Base-by-base conservation (phyloP, 2,797 vertebrate species). In the Hapalemur alaotrensis region DNA sequence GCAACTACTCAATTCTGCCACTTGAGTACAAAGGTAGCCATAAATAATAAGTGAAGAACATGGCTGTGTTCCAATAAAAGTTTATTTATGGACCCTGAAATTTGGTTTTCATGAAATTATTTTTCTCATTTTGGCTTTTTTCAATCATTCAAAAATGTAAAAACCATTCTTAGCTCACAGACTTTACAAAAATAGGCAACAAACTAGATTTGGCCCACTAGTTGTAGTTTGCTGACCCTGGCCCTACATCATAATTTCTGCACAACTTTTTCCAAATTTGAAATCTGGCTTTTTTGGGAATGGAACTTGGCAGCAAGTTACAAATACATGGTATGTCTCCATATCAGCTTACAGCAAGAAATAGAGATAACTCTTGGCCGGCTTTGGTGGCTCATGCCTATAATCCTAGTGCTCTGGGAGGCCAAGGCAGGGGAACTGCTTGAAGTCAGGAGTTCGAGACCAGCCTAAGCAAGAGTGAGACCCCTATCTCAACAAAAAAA, bases 341-440 rank as follows among this genome's bases (percentile, higher is more conserved):
- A 80, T 9, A 75, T 69, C 32, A 91, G 30, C 28, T 84, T 75
- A 84, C 61, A 43, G 73, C 80, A 92, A 94, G 70, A 94, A 87
- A 69, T 78, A 80, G 91, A 96, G 30, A 65, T 48, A 32, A 57
- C 7, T 94, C 38, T 89, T 81, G 65, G n/a, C 65, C 7, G 32
- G 14, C 32, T 65, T 32, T 1, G 3, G 63, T 65, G 32, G 63
- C 63, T n/a, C 63, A 17, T 7, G 15, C 63, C 63, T n/a, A 17
- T 65, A 65, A 65, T 65, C 15, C 63, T 65, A n/a, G 63, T 1
- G 3, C 32, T 65, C 63, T 65, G 15, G 63, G 63, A n/a, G 7
- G 14, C 30, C 30, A 32, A 57, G 54, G 54, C 54, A 57, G 54
- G 54, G 23, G 54, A 23, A 57, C 23, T 25, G 23, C 10, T 57